Base-by-base conservation (phyloP, 2,888 invertebrate genomes). In the Scaptomyza parva region DNA sequence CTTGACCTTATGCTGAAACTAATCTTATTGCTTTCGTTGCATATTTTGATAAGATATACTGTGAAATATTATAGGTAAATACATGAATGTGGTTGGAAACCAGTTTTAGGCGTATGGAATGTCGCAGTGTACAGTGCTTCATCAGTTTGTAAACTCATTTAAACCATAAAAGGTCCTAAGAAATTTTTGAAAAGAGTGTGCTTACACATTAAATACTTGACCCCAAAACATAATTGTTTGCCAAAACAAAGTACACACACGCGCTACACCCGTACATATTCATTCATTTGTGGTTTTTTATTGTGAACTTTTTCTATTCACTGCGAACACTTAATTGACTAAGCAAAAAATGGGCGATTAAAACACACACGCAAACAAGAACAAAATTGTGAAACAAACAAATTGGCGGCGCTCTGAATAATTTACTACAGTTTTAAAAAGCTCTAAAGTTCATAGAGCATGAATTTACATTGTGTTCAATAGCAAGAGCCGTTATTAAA, bases 371-470 rank as follows among this genome's bases (percentile, higher is more conserved):
- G 33, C 8, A 33, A n/a, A 47, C 3, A 33, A 20, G 1, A 9
- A 33, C 9, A 30, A 41, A 6, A 35, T 35, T 14, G 14, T 14
- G 14, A 11, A 12, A 11, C 14, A 58, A 24, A 41, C 9, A 4
- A 24, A n/a, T 58, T 40, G 35, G 14, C 35, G 51, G 39, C 39
- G 3, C 18, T 18, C 18, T 11, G 17, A 57, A 28, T 41, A 28
- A 43, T 41, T n/a, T 0, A n/a, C 20, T 9, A 1, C 14, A 28
- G n/a, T 1, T 30, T n/a, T 12, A 17, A 18, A 47, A 48, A 48
- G 22, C 14, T 48, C 0, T 1, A 11, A 5, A 11, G n/a, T 12
- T 1, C 39, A 12, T 24, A 14, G 35, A 5, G 14, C 7, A 1
- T 14, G 2, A 4, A 24, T 24, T 41, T 18, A 22, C 1, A 43